phyloP scores from a whole-genome alignment of 2,797 vertebrate species.

The Pyrocephalus nanus region DNA sequence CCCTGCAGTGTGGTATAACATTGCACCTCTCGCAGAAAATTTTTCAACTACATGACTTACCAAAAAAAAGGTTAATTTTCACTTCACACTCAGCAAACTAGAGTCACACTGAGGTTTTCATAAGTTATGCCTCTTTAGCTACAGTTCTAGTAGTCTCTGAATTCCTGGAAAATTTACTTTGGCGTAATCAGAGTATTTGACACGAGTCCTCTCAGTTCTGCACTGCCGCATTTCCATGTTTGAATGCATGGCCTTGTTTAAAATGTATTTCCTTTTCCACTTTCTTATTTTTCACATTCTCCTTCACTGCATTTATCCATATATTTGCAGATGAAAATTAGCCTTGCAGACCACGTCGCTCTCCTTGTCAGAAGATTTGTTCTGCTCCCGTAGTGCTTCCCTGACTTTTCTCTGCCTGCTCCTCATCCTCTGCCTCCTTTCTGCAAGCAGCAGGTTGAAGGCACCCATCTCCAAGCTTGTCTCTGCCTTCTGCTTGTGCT shows the following conservation, averaged over 20 bases:
- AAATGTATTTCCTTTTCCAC: background rate
- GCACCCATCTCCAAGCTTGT: background rate
- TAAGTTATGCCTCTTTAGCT: background rate
- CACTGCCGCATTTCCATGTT: background rate
- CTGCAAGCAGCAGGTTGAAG: fast-evolving
- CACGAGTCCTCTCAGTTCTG: background rate
- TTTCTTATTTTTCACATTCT: conserved; percentile 17
- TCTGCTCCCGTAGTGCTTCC: background rate
- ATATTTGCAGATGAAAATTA: conserved; percentile 19
- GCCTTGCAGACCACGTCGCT: background rate
- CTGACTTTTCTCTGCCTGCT: background rate
- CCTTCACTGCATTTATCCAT: background rate
- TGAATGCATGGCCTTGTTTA: background rate
- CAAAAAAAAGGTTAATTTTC: background rate
- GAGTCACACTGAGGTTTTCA: background rate
- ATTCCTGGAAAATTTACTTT: conserved; percentile 13
- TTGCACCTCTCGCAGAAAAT: background rate
- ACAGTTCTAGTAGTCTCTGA: background rate
- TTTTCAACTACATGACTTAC: background rate
- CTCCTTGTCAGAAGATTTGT: background rate
- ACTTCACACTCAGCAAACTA: background rate
- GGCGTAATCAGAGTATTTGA: background rate
- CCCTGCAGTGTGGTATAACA: background rate
- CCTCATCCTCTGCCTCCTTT: background rate
- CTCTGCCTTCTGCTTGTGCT: background rate